These are phyloP conservation scores for Momotus momota DNA, from an alignment of 2,797 vertebrate genomes.

Conservation along the genomic window DNA sequence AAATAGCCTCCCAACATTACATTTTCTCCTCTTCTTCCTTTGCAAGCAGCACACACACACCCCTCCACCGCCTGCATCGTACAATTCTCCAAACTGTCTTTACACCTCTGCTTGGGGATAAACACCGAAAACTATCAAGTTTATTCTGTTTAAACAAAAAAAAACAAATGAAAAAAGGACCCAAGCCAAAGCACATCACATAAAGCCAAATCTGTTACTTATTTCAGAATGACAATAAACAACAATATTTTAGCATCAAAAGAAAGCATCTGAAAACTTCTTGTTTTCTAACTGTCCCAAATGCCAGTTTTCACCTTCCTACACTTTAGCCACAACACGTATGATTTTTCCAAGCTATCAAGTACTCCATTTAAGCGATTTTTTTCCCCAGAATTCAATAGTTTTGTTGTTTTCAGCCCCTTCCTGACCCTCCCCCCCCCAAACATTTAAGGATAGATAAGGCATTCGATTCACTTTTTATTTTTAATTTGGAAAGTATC, in stretches of 20 bases:
- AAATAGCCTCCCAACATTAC: neutral
- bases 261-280: neutral
- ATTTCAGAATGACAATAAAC: neutral
- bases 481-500: neutral
- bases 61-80: neutral
- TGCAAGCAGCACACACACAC: rapidly evolving
- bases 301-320: neutral
- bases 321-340: neutral
- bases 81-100: neutral
- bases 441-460: neutral
- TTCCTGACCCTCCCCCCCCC: too few relatives aligned
- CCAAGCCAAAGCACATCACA: neutral
- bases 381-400: neutral
- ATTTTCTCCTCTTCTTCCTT: neutral
- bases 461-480: neutral
- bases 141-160: neutral
- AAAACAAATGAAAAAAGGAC: neutral
- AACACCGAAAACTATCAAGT: neutral
- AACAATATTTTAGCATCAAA: neutral
- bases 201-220: neutral
- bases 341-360: neutral
- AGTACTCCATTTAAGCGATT: neutral
- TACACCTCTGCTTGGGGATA: neutral
- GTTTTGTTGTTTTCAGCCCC: neutral
- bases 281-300: neutral